A percentile compares a stretch with the other conserved stretches of the same genome.
Evolutionary conservation across 2,113 vertebrate species (phyloP).

Genomic region (Peucedramus taeniatus): DNA sequence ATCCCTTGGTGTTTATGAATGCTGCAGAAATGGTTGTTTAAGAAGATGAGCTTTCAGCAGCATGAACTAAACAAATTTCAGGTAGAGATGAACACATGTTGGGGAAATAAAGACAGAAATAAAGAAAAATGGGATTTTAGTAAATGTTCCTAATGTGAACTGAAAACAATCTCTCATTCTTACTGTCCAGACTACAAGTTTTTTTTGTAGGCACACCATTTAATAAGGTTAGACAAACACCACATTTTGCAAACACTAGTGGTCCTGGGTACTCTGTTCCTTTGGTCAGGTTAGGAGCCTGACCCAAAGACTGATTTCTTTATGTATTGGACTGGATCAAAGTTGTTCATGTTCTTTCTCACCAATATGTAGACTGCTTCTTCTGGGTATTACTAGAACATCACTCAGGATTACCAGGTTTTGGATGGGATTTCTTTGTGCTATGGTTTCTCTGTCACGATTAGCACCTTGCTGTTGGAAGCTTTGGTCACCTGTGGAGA

Average conservation of each 20-base stretch:
- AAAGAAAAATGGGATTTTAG: neutral
- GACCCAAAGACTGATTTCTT: neutral
- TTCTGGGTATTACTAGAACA: neutral
- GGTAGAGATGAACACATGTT: rapidly evolving
- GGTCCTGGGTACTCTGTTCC: neutral
- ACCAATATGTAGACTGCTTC: neutral
- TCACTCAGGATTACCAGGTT: neutral
- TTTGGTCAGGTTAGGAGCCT: neutral
- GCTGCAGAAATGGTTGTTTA: neutral
- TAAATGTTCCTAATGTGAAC: rapidly evolving
- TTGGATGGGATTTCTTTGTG: neutral
- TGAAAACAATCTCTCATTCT: neutral
- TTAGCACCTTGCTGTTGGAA: neutral
- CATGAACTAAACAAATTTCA: neutral
- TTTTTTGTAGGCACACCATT: neutral
- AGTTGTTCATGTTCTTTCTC: neutral
- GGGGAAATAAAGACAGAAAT: neutral
- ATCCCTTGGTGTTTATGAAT: neutral
- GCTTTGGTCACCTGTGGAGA: neutral
- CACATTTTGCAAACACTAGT: neutral
- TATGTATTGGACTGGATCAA: neutral
- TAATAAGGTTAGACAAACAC: neutral
- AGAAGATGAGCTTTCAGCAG: neutral
- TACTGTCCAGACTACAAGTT: neutral
- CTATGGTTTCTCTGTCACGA: neutral